phyloP scores from a whole-genome alignment of 2,888 invertebrate species.

The Dynastes maya region DNA sequence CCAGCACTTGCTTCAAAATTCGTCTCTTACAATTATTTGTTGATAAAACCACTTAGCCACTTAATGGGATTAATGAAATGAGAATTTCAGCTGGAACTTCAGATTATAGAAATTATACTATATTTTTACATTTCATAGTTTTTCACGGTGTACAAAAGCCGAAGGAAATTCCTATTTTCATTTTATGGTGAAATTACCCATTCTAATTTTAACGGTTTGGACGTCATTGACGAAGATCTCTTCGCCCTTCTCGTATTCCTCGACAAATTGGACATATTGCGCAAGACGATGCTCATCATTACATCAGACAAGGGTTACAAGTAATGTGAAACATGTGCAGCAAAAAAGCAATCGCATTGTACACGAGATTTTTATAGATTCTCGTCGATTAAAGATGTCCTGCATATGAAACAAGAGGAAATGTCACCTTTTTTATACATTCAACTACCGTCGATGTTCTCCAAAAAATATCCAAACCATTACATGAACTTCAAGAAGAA shows the following conservation, averaged over 20 bases:
- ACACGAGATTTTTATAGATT: conserved; percentile 74
- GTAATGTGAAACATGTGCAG: conserved; percentile 65
- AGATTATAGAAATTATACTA: background rate
- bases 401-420: conserved; percentile 94
- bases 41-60: too few relatives aligned
- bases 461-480: conserved; percentile 74
- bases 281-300: conserved; percentile 87
- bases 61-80: too few relatives aligned
- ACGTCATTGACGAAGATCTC: conserved; percentile 84
- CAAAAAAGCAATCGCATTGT: background rate
- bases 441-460: conserved; percentile 81
- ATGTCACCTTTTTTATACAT: conserved; percentile 90
- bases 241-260: conserved; percentile 78
- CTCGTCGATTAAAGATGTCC: conserved; percentile 84
- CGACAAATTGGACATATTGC: conserved; percentile 75
- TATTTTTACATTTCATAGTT: conserved; percentile 67
- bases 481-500: conserved; percentile 78
- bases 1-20: too few relatives aligned
- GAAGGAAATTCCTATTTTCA: conserved; percentile 87
- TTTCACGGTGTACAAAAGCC: conserved; percentile 76
- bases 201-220: conserved; percentile 85
- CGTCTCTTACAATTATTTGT: too few relatives aligned
- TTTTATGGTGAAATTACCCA: conserved; percentile 94
- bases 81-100: too few relatives aligned
- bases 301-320: conserved; percentile 96